Conservation (phyloP, 2,888 invertebrate species). For the Platynereis dumerilii region DNA sequence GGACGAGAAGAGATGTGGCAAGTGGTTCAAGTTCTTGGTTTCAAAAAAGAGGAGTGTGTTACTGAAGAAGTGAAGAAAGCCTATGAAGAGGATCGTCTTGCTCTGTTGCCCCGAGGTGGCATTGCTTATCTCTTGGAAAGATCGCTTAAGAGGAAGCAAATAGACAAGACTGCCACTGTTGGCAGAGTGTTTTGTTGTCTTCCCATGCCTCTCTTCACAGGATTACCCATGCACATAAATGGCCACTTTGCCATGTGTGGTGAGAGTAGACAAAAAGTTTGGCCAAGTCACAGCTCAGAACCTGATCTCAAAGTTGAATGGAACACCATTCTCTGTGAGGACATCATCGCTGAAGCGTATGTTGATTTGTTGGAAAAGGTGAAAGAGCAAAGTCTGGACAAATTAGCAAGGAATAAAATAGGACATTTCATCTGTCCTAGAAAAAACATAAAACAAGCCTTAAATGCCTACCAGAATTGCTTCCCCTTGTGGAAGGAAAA, state of each 20-base stretch:
- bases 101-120: conserved; percentile 35
- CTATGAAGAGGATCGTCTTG: neutral
- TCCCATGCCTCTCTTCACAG: conserved; percentile 36
- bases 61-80: conserved; percentile 30
- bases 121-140: conserved; percentile 30
- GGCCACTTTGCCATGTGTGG: conserved; percentile 49
- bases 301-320: conserved; percentile 37
- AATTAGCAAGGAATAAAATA: conserved; percentile 1
- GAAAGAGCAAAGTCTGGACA: conserved; percentile 19
- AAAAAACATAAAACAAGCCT: conserved; percentile 25
- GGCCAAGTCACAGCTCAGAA: conserved; percentile 32
- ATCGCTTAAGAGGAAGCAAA: conserved; percentile 11
- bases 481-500: conserved; percentile 29
- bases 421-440: conserved; percentile 26
- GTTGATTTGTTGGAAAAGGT: conserved; percentile 27
- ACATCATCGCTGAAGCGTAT: conserved; percentile 45
- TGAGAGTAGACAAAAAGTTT: conserved; percentile 45
- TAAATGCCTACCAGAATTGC: conserved; percentile 26
- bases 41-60: conserved; percentile 20
- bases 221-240: conserved; percentile 53
- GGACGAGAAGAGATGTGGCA: conserved; percentile 39
- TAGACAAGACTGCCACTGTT: neutral
- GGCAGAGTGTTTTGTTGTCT: conserved; percentile 35
- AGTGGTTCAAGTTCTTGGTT: conserved; percentile 43
- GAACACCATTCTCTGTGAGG: conserved; percentile 43